These are phyloP conservation scores for Henricia sp. DNA, from an alignment of 53 echinoderm and acorn worm species.

Conservation along the genomic window DNA sequence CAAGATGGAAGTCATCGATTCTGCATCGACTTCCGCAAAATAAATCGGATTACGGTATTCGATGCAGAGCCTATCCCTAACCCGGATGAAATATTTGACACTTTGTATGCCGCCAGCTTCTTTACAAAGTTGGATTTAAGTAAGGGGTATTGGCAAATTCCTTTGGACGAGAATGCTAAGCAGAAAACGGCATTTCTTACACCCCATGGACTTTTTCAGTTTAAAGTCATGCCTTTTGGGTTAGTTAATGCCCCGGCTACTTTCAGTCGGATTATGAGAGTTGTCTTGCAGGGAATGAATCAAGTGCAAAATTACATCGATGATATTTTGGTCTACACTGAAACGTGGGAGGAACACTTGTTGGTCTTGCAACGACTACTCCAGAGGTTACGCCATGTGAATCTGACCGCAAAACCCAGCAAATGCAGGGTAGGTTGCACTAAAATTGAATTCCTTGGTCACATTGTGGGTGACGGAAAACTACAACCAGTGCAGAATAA, in stretches of 20 bases:
- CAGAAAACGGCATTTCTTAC: slow-evolving; percentile 46
- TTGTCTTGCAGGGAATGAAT: slow-evolving; percentile 14
- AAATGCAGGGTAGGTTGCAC: slow-evolving; percentile 39
- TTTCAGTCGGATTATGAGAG: slow-evolving; percentile 56
- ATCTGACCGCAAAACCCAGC: slow-evolving; percentile 48
- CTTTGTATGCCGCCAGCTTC: neutral
- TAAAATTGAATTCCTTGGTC: slow-evolving; percentile 44
- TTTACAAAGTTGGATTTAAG: slow-evolving; percentile 30
- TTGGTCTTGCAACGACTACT: neutral
- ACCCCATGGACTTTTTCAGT: slow-evolving; percentile 51
- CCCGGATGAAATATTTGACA: slow-evolving; percentile 7
- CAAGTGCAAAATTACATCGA: slow-evolving; percentile 56
- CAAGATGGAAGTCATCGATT: slow-evolving; percentile 55
- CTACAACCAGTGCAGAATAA: slow-evolving; percentile 10
- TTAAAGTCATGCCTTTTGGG: slow-evolving; percentile 58
- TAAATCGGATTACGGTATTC: slow-evolving; percentile 24
- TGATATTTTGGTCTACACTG: slow-evolving; percentile 53
- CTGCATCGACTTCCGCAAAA: slow-evolving; percentile 53
- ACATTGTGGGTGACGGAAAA: slow-evolving; percentile 35
- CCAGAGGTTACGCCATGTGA: neutral
- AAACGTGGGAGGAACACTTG: slow-evolving; percentile 41
- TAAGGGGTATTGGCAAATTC: slow-evolving; percentile 39
- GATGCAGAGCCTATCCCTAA: slow-evolving; percentile 34
- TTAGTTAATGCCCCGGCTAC: slow-evolving; percentile 55
- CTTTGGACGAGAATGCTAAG: neutral